These are phyloP conservation scores for Trididemnum miniatum DNA, from an alignment of 23 tunicate species.

Conservation along the genomic window DNA sequence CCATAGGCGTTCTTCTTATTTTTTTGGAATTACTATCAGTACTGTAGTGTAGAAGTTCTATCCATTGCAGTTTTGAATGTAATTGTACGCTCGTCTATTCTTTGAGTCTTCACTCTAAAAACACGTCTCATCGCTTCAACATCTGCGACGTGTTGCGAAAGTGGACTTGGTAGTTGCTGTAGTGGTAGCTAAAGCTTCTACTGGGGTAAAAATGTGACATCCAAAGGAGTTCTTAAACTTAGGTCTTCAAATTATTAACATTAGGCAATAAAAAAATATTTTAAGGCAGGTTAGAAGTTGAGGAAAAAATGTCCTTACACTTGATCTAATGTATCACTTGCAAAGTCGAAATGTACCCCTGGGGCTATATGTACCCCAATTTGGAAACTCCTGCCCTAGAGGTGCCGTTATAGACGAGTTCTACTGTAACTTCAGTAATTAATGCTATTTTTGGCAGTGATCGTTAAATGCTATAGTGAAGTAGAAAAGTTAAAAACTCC, in stretches of 20 bases:
- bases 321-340: neutral
- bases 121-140: too few relatives aligned
- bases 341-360: too few relatives aligned
- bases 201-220: neutral
- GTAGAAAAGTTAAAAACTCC: too few relatives aligned
- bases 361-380: neutral
- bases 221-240: neutral
- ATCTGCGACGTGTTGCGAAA: too few relatives aligned
- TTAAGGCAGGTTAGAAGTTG: too few relatives aligned
- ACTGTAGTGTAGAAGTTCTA: neutral
- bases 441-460: too few relatives aligned
- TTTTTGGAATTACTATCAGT: neutral
- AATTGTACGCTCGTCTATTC: neutral
- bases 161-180: neutral
- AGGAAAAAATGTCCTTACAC: neutral
- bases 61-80: too few relatives aligned
- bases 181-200: neutral
- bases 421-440: too few relatives aligned
- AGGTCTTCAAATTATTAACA: too few relatives aligned
- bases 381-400: neutral
- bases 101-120: neutral
- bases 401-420: too few relatives aligned
- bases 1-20: neutral
- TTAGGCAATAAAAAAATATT: too few relatives aligned
- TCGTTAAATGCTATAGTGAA: too few relatives aligned